These are phyloP conservation scores for Chironomus riparius DNA, from an alignment of 2,888 invertebrate genomes.

Conservation along the genomic window DNA sequence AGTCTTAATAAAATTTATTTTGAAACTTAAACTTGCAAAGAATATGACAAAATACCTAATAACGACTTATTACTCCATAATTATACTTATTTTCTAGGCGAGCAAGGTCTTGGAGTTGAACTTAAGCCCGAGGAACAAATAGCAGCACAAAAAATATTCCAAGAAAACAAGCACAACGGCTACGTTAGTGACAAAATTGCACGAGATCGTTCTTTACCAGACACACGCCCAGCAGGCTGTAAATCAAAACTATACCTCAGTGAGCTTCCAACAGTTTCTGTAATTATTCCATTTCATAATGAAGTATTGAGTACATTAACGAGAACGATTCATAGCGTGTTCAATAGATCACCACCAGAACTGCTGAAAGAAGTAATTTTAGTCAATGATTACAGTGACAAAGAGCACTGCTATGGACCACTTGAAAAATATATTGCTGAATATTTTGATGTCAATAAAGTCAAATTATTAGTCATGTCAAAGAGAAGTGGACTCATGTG, in stretches of 20 bases:
- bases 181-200: constrained; percentile 84
- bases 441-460: constrained; percentile 59
- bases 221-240: constrained; percentile 62
- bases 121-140: constrained; percentile 50
- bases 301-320: constrained; percentile 83
- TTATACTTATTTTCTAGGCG: constrained; percentile 45
- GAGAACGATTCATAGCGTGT: constrained; percentile 65
- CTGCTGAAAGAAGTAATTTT: constrained; percentile 78
- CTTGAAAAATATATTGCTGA: constrained; percentile 65
- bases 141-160: constrained; percentile 60
- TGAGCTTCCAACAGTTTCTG: constrained; percentile 69
- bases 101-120: constrained; percentile 60
- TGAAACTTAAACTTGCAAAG: too few species aligned
- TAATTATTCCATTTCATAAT: constrained; percentile 88
- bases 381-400: constrained; percentile 79
- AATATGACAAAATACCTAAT: too few species aligned
- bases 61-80: too few species aligned
- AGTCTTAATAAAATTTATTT: constrained; percentile 38
- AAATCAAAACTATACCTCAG: constrained; percentile 56
- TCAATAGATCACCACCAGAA: constrained; percentile 70
- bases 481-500: constrained; percentile 75
- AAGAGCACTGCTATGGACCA: constrained; percentile 56
- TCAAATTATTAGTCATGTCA: constrained; percentile 60
- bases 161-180: constrained; percentile 92
- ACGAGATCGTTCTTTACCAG: constrained; percentile 73